A percentile compares a stretch with the other conserved stretches of the same genome.
phyloP scores from a whole-genome alignment of 2,888 invertebrate species.

The Phymatocera aterrima region DNA sequence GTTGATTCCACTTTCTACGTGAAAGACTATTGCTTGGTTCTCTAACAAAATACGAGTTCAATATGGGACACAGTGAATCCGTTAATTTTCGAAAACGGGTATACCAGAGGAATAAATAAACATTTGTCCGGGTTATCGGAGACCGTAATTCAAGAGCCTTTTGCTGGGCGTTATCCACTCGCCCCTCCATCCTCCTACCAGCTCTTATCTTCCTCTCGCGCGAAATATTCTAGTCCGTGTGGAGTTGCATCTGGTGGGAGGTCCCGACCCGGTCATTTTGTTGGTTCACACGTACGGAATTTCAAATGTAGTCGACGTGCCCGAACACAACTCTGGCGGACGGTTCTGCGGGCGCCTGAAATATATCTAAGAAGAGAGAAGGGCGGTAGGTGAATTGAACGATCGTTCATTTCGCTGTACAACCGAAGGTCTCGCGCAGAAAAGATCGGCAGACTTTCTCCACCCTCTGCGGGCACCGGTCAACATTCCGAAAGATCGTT shows the following conservation, averaged over 20 bases:
- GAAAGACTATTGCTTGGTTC: too few species aligned
- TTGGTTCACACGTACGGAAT: slow-evolving; percentile 42
- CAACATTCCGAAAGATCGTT: too few species aligned
- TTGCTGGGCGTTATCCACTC: slow-evolving; percentile 57
- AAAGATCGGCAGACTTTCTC: neutral
- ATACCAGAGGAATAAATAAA: slow-evolving; percentile 58
- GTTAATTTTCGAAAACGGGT: neutral
- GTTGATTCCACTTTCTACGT: too few species aligned
- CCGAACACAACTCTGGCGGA: neutral
- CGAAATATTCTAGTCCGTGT: slow-evolving; percentile 45
- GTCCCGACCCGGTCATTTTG: slow-evolving; percentile 55
- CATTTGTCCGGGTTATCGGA: slow-evolving; percentile 61
- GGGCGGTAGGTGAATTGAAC: neutral
- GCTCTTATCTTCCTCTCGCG: slow-evolving; percentile 36
- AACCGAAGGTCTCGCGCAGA: neutral
- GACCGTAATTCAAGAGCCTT: slow-evolving; percentile 62
- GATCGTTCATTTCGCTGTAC: neutral
- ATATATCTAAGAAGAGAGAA: neutral
- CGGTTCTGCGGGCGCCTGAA: neutral
- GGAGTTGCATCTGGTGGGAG: neutral
- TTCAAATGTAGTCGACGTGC: slow-evolving; percentile 11
- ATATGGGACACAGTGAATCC: neutral
- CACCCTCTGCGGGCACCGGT: neutral
- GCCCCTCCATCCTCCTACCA: slow-evolving; percentile 32
- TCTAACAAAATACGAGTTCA: neutral